These are phyloP conservation scores for Martes martes DNA, from an alignment of 2,113 vertebrate species.

Conservation along the genomic window DNA sequence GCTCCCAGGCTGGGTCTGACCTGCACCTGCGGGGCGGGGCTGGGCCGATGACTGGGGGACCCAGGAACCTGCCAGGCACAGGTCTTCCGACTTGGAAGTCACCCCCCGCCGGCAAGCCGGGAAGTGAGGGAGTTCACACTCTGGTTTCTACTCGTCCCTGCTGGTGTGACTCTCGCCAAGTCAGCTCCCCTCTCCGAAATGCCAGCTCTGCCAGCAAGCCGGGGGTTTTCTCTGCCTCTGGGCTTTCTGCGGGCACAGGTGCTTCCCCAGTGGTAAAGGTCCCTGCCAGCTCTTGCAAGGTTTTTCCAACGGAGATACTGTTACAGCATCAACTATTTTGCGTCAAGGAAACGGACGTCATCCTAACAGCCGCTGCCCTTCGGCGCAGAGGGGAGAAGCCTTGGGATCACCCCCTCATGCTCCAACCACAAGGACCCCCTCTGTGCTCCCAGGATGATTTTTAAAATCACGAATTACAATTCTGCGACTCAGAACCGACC, in stretches of 20 bases:
- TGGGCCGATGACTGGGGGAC: not conserved
- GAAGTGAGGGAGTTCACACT: no score
- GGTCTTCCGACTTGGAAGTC: not conserved
- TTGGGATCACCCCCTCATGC: fast-evolving
- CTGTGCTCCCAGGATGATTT: not conserved
- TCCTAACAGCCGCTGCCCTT: not conserved
- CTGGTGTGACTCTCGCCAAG: not conserved
- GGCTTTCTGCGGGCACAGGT: fast-evolving
- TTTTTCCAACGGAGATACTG: not conserved
- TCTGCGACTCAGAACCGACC: not conserved
- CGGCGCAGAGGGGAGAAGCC: not conserved
- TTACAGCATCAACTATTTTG: not conserved
- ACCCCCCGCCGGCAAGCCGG: fast-evolving
- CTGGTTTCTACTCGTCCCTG: not conserved
- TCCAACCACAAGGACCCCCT: no score
- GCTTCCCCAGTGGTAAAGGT: not conserved
- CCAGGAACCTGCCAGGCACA: fast-evolving
- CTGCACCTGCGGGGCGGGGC: not conserved
- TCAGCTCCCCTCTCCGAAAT: not conserved
- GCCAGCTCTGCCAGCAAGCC: not conserved
- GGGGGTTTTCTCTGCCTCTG: not conserved
- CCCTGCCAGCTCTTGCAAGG: not conserved
- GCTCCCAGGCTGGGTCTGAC: not conserved
- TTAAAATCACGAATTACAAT: not conserved
- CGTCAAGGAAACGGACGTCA: not conserved